phyloP scores from a whole-genome alignment of 2,888 invertebrate genomes.

The Mesochorus sp. region DNA sequence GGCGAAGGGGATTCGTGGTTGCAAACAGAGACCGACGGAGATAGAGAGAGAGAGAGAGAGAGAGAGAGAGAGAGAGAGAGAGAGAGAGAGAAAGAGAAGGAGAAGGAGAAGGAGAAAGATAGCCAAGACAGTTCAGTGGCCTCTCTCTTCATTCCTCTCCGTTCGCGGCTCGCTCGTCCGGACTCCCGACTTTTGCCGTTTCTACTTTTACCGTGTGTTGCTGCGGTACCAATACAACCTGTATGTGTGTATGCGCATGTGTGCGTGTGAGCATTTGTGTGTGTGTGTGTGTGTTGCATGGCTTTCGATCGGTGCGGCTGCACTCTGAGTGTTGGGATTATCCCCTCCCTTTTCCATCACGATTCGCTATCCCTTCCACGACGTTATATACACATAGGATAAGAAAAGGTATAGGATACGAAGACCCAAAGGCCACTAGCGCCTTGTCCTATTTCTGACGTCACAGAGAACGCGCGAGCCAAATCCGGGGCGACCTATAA shows the following conservation, averaged over 20 bases:
- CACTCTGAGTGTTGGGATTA: slow-evolving; percentile 19
- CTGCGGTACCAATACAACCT: slow-evolving; percentile 10
- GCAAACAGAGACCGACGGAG: too few relatives aligned
- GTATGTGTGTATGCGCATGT: too few relatives aligned
- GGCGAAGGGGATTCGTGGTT: too few relatives aligned
- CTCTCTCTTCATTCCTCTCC: too few relatives aligned
- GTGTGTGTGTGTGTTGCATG: slow-evolving; percentile 33
- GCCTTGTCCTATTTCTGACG: slow-evolving; percentile 80
- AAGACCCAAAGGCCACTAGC: slow-evolving; percentile 76
- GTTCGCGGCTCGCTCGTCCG: too few relatives aligned
- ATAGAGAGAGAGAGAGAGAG: too few relatives aligned
- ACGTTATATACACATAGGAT: slow-evolving; percentile 27
- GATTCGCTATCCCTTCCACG: slow-evolving; percentile 1
- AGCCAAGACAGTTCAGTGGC: too few relatives aligned
- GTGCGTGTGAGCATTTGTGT: not conserved
- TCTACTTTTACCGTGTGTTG: slow-evolving; percentile 26
- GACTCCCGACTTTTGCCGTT: slow-evolving; percentile 40
- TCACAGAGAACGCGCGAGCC: slow-evolving; percentile 68
- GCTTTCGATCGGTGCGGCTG: slow-evolving; percentile 34
- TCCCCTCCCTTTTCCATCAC: not conserved
- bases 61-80: too few relatives aligned
- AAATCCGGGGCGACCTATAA: slow-evolving; percentile 58
- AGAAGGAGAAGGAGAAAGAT: too few relatives aligned
- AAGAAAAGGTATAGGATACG: slow-evolving; percentile 31
- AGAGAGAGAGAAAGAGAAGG: too few relatives aligned